Evolutionary conservation across 2,797 vertebrate species (phyloP), one percentile per base, ranked within the genome.

Genomic region (Sebastes melanostomus): DNA sequence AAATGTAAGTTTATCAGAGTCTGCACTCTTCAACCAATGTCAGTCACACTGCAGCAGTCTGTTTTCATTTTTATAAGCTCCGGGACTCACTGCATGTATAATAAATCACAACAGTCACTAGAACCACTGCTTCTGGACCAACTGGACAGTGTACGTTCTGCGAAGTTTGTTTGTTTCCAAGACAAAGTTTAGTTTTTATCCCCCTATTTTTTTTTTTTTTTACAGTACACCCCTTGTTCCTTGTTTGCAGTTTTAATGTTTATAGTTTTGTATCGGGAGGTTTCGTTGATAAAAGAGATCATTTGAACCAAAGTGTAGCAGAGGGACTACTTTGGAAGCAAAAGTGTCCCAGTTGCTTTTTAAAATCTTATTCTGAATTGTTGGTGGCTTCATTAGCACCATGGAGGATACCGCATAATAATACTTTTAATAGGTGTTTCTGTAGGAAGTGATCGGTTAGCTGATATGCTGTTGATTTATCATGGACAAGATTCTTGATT

Each of bases 21-120:
- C 75, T 83, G 72, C 58, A 63, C 62, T 77, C 55, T 62, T 73
- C 75, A 78, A 38, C 73, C 59, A 34, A 4, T 36, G 61, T 80
- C 82, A 60, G 56, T 61, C 69, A 66, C 38, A 13, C 70, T 54
- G 30, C 27, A 66, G 74, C 54, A 25, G 69, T 66, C 50, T 84
- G 80, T 87, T 90, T 84, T 87, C 24, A 77, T 80, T 86, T 81
- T 79, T 59, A 78, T 86, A 75, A 82, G 62, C 72, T 77, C 12
- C 3, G 13, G 66, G 61, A 52, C 60, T 84, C 75, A 32, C 14
- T 1, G 6, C 54, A 73, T 85, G 70, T 74, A 67, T 79, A 77
- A 88, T 82, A 85, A 90, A 80, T 85, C 80, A 86, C 5, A 77
- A 80, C 36, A 65, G 56, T 74, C 65, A 42, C 63, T 52, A 24